Base-by-base conservation (phyloP, 2,113 vertebrate genomes). In the Gila orcuttii region DNA sequence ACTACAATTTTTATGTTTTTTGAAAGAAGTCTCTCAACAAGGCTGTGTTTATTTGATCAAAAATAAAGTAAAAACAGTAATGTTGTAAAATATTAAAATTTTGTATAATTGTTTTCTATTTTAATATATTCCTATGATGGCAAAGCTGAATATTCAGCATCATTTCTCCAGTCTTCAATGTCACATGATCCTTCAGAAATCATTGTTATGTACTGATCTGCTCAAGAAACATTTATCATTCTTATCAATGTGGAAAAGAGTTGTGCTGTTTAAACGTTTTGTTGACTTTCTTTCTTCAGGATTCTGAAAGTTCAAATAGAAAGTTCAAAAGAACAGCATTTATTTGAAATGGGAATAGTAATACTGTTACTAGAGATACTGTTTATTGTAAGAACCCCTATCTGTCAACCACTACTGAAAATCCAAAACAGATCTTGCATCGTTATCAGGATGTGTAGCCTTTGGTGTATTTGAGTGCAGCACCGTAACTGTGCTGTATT, bases 401-500 rank as follows among this genome's bases (percentile, higher is more conserved):
- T 80, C 4, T 47, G 36, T 64, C 59, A 64, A 10, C 1, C 55
- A 25, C 12, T 25, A 25, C 21, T 15, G 57, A n/a, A 33, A 80
- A 47, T 5, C 23, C 7, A 62, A 77, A 55, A 31, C 55, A 3
- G 45, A n/a, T 68, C 60, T 68, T 47, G 39, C n/a, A 9, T 11
- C 0, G 7, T 19, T 50, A 69, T 82, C 62, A 15, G 45, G 92
- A 92, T 92, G 90, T 85, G 33, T 83, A 28, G 74, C 74, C 28
- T 55, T 10, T 77, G 75, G 50, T 69, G 31, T 42, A 39, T 50
- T 31, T 59, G 52, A 79, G n/a, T 23, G 4, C 45, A 17, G 15
- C 31, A 60, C n/a, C 5, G 50, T 45, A n/a, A 39, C 39, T 12
- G 42, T 68, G 75, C n/a, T 89, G 90, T 90, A 88, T 90, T 88